Percentiles rank a stretch among this genome's conserved stretches.
Conservation (phyloP, 2,888 invertebrate species). For the Himalopsyche japonica region DNA sequence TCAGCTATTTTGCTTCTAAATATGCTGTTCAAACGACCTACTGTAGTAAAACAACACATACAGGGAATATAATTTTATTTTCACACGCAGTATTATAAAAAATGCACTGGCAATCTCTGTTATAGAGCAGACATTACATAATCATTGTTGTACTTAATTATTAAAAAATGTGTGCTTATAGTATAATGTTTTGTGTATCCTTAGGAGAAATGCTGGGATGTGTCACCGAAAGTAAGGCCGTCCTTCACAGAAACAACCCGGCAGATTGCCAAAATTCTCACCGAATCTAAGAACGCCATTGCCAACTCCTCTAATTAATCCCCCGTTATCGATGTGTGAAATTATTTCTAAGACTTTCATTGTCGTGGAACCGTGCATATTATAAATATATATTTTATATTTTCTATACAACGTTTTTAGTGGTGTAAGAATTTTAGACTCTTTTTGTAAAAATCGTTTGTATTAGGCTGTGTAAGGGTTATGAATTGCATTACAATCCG, state of each 20-base stretch:
- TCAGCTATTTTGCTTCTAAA: no score
- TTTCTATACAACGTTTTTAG: conserved; percentile 1
- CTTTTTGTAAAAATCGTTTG: background rate
- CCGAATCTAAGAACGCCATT: conserved; percentile 2
- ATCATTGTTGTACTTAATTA: no score
- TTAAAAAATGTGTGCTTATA: background rate
- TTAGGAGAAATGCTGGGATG: conserved; percentile 68
- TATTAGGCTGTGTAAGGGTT: background rate
- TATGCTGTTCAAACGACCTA: no score
- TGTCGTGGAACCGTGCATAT: background rate
- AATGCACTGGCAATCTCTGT: no score
- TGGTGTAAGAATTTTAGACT: background rate
- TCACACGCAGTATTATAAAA: no score
- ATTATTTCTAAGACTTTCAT: background rate
- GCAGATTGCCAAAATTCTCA: conserved; percentile 18
- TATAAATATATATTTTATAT: background rate
- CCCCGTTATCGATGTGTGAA: background rate
- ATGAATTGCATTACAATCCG: background rate
- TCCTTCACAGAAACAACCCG: conserved; percentile 63
- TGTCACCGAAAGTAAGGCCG: conserved; percentile 69
- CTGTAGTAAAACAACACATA: no score
- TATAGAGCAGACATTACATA: no score
- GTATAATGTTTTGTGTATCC: conserved; percentile 30
- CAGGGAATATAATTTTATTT: no score
- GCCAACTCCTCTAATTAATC: background rate